Conservation (phyloP, 2,113 vertebrate species). For the Corvus cornix region DNA sequence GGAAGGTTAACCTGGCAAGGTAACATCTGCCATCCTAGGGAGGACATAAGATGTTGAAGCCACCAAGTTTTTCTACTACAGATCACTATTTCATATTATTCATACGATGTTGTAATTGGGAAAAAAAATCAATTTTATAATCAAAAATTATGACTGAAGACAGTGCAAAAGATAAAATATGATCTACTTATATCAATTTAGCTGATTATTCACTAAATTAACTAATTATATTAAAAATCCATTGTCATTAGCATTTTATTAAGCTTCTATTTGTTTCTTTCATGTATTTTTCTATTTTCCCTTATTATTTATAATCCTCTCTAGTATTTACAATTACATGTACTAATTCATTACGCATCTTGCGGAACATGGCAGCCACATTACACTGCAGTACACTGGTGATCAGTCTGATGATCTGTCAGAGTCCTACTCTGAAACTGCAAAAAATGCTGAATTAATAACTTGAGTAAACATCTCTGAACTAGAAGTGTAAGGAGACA, state of each 20-base stretch:
- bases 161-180: neutral
- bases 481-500: neutral
- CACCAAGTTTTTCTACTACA: neutral
- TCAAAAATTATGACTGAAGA: neutral
- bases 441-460: neutral
- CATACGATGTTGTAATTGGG: neutral
- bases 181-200: neutral
- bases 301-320: neutral
- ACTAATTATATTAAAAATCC: neutral
- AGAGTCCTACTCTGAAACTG: neutral
- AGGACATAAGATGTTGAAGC: neutral
- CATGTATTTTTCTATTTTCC: neutral
- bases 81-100: neutral
- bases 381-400: neutral
- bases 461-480: neutral
- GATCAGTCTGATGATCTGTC: neutral
- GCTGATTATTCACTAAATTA: neutral
- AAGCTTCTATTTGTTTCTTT: neutral
- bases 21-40: neutral
- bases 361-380: neutral
- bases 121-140: neutral
- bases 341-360: neutral
- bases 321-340: neutral
- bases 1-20: neutral
- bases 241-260: neutral